Percentiles rank a stretch among this genome's conserved stretches.
These are phyloP conservation scores for Emmelina monodactyla DNA, from an alignment of 2,888 invertebrate species.

Conservation along the genomic window DNA sequence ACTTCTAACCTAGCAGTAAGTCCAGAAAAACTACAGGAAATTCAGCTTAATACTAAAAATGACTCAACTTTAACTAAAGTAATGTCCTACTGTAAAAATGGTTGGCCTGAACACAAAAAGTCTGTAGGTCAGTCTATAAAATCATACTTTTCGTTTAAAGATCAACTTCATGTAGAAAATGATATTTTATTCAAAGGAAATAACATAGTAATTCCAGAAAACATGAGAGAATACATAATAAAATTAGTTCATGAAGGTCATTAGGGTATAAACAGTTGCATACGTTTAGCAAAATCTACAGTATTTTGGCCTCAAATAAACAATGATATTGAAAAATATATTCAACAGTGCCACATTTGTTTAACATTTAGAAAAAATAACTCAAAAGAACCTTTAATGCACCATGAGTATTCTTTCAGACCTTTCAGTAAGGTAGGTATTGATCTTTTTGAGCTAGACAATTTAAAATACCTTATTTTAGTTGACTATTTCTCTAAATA, in stretches of 20 bases:
- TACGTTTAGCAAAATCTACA: slow-evolving; percentile 4
- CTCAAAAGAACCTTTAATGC: slow-evolving; percentile 5
- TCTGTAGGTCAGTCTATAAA: slow-evolving; percentile 3
- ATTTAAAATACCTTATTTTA: slow-evolving; percentile 11
- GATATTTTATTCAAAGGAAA: slow-evolving; percentile 8
- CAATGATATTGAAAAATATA: slow-evolving; percentile 13
- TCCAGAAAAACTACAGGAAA: slow-evolving; percentile 1
- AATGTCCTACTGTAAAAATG: slow-evolving; percentile 9
- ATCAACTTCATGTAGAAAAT: slow-evolving; percentile 10
- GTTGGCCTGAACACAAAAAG: slow-evolving; percentile 13
- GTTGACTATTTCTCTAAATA: slow-evolving; percentile 11
- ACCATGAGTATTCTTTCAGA: not conserved
- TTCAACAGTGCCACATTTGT: slow-evolving; percentile 13
- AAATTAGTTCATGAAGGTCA: slow-evolving; percentile 8
- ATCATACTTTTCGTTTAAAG: slow-evolving; percentile 7
- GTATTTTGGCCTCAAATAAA: slow-evolving; percentile 14
- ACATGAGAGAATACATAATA: slow-evolving; percentile 4
- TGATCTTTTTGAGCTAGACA: slow-evolving; percentile 11
- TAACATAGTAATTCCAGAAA: slow-evolving; percentile 9
- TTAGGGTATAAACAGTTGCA: slow-evolving; percentile 11
- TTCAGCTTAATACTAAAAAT: slow-evolving; percentile 2
- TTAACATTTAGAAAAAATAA: slow-evolving; percentile 5
- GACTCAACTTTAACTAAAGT: slow-evolving; percentile 1
- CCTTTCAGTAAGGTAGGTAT: slow-evolving; percentile 14
- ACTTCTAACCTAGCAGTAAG: slow-evolving; percentile 1